Conservation (phyloP, 2,888 invertebrate genomes). For the Drosophila ochracea region DNA sequence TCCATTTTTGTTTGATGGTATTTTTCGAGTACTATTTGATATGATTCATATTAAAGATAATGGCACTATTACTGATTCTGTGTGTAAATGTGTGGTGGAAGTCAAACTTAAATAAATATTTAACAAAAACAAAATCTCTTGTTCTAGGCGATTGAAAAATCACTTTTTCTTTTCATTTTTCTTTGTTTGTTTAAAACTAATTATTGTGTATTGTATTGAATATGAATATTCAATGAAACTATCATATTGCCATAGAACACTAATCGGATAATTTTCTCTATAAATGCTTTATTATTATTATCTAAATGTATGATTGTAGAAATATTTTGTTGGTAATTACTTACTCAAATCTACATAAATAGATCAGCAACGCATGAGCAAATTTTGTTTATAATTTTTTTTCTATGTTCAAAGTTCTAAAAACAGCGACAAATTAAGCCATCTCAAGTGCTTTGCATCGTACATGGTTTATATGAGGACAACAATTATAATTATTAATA, state of each 20-base stretch:
- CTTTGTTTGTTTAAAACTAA: neutral
- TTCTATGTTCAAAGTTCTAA: neutral
- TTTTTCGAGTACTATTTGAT: neutral
- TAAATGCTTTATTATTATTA: neutral
- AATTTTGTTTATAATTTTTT: no score
- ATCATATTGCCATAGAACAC: neutral
- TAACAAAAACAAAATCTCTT: neutral
- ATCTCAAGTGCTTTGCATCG: neutral
- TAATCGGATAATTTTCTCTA: neutral
- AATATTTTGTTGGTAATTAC: no score
- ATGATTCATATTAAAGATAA: no score
- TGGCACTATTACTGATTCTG: no score
- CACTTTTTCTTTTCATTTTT: neutral
- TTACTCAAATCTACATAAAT: no score
- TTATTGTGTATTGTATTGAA: neutral
- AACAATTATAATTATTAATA: neutral
- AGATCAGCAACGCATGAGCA: no score
- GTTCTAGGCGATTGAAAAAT: neutral
- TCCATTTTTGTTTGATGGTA: neutral
- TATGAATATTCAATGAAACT: neutral
- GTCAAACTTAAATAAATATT: neutral
- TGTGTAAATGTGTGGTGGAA: no score
- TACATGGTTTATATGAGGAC: neutral
- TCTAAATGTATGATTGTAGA: no score
- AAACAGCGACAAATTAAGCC: neutral